Evolutionary conservation across 1,140 invertebrate genomes (phyloP), one percentile per base, ranked within the genome.

Genomic region (Halesus radiatus): DNA sequence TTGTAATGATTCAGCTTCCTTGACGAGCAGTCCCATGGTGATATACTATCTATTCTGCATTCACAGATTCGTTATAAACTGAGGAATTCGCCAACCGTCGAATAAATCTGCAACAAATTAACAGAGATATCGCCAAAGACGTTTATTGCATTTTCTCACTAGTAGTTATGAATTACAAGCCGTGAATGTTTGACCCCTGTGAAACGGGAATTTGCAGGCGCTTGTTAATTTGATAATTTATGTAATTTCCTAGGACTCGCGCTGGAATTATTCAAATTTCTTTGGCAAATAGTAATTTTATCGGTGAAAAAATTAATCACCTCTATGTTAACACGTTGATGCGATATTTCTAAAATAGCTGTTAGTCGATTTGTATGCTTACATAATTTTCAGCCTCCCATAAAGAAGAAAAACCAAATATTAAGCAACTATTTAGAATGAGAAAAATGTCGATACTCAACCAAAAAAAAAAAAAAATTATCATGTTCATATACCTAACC

Each of bases 211-310:
- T 72, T 52, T 22, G 3, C 16, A 20, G 52, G 20, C 52, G 37
- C 37, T 72, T 23, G 68, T 72, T 72, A 72, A 72, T 72, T 72
- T 72, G 32, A 20, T 72, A 52, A 37, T 37, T 68, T 68, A 72
- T 72, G 23, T 52, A 23, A 72, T 72, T 66, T 66, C 16, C 16
- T 29, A 32, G n/a, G 22, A 66, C 29, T 66, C 62, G 26, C 18
- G 0, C 45, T 29, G n/a, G 32, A 66, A 23, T 66, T 26, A 26
- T 66, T 66, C 16, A 66, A 66, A 26, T 66, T 32, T 29, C 62
- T 66, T 66, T 16, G 32, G 7, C 32, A 66, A 66, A 66, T 66
- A 66, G 13, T 66, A n/a, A 15, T 66, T 29, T 66, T 66, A 37
- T 29, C 26, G 26, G 29, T 66, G 29, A 16, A n/a, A 66, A 26